Base-by-base conservation (phyloP, 2,888 invertebrate genomes). In the Diarsia rubi region DNA sequence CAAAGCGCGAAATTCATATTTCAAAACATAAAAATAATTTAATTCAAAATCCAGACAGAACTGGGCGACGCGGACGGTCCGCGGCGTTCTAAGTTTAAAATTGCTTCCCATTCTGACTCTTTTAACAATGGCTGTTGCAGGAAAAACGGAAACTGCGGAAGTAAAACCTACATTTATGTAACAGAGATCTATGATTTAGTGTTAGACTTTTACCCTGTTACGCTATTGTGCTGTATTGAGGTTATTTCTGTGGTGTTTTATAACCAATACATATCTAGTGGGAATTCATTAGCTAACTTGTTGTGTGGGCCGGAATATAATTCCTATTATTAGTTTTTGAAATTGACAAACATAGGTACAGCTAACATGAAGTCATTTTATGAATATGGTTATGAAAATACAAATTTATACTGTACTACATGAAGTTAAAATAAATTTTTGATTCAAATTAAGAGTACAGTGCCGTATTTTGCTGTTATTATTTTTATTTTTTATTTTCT, bases 31-130 rank as follows among this genome's bases (percentile, higher is more conserved):
- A 64, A 81, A 60, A 73, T 80, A 83, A 86, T 83, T 88, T 83
- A 79, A 84, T 88, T 83, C 75, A 45, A 83, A 83, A 87, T 83
- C 77, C 75, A 75, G 78, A 78, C 79, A 75, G 79, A 82, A 75
- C 79, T 69, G 71, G 83, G 78, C 70, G 78, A 77, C 72, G 67
- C 75, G 82, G 75, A 59, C 64, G 63, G 16, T 42, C 14, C 42
- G 42, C 62, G 67, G 79, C 78, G 85, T 88, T 89, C 87, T 86
- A 88, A 91, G 91, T 92, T 92, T 88, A 80, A 91, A 93, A 93
- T 93, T 92, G 89, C 92, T 93, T 92, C 91, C 91, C 86, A 90
- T 92, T 92, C 89, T 90, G 57, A 77, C 77, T 63, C 75, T 65
- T 80, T 63, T 73, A 84, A 91, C 90, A 91, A 92, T 91, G 83